Percentiles rank a stretch among this genome's conserved stretches.
phyloP scores from a whole-genome alignment of 2,113 vertebrate genomes.

The Oryzias woworae region DNA sequence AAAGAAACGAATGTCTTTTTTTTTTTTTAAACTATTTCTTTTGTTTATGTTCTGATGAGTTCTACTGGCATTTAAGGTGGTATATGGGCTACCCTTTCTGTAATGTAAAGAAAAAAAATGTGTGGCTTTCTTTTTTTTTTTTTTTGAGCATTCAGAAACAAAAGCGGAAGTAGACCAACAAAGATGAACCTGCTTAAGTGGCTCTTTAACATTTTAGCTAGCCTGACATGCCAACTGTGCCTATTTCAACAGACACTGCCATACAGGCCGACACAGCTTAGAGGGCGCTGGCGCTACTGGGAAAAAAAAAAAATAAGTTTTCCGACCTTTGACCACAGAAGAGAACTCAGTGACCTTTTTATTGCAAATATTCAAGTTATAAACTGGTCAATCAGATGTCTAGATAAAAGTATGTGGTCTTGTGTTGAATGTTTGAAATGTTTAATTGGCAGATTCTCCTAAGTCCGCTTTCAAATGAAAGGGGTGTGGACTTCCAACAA shows the following conservation, averaged over 20 bases:
- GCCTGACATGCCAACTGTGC: slow-evolving; percentile 81
- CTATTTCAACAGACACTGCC: slow-evolving; percentile 77
- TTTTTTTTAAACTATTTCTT: slow-evolving; percentile 56
- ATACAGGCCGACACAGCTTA: slow-evolving; percentile 60
- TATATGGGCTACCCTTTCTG: slow-evolving; percentile 56
- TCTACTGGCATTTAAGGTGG: slow-evolving; percentile 58
- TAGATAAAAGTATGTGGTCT: too few relatives aligned
- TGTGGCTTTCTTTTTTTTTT: slow-evolving; percentile 28
- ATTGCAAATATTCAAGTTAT: too few relatives aligned
- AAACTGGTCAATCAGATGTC: too few relatives aligned
- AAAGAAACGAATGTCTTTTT: slow-evolving; percentile 62
- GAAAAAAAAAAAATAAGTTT: slow-evolving; percentile 28
- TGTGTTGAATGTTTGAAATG: too few relatives aligned
- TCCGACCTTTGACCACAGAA: too few relatives aligned
- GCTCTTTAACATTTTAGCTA: slow-evolving; percentile 77
- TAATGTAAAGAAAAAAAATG: slow-evolving; percentile 30
- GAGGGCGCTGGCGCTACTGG: slow-evolving; percentile 53
- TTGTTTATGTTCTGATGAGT: slow-evolving; percentile 52
- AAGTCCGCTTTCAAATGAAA: too few relatives aligned
- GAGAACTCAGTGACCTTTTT: too few relatives aligned
- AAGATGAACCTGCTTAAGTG: slow-evolving; percentile 68
- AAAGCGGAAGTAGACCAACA: slow-evolving; percentile 47
- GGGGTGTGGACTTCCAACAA: too few relatives aligned
- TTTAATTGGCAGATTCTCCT: too few relatives aligned
- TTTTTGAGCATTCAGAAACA: slow-evolving; percentile 43